These are phyloP conservation scores for Stenurella melanura DNA, from an alignment of 2,888 invertebrate genomes.

Conservation along the genomic window DNA sequence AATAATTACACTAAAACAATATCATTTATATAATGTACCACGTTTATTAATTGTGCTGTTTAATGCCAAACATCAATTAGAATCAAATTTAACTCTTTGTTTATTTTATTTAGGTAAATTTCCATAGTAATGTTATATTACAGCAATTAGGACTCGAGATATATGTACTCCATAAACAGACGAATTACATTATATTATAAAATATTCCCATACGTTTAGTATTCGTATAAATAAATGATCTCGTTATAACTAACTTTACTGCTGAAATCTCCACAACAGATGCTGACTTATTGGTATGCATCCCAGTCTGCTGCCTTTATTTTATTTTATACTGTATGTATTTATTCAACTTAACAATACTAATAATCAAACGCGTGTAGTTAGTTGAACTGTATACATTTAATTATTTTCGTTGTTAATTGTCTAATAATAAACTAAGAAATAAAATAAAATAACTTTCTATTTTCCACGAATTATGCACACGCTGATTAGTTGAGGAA, in stretches of 20 bases:
- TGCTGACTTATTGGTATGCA: background rate
- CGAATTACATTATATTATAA: slow-evolving; percentile 20
- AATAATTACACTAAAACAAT: background rate
- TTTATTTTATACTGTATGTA: background rate
- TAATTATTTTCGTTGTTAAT: background rate
- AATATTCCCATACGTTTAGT: slow-evolving; percentile 13
- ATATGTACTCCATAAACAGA: slow-evolving; percentile 19
- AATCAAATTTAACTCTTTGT: background rate
- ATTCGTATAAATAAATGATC: slow-evolving; percentile 2
- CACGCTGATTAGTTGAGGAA: background rate
- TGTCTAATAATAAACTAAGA: background rate
- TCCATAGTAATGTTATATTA: background rate
- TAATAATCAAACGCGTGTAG: background rate
- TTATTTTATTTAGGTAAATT: background rate
- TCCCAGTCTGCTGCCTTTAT: background rate
- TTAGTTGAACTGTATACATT: background rate
- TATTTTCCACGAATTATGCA: background rate
- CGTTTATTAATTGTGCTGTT: background rate
- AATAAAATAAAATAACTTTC: background rate
- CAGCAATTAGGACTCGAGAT: background rate
- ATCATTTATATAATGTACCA: background rate
- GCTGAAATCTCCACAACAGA: background rate
- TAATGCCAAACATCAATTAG: background rate
- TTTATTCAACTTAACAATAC: background rate
- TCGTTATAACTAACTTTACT: background rate